Base-by-base conservation (phyloP, 2,888 invertebrate species). In the Allophyes oxyacanthae region DNA sequence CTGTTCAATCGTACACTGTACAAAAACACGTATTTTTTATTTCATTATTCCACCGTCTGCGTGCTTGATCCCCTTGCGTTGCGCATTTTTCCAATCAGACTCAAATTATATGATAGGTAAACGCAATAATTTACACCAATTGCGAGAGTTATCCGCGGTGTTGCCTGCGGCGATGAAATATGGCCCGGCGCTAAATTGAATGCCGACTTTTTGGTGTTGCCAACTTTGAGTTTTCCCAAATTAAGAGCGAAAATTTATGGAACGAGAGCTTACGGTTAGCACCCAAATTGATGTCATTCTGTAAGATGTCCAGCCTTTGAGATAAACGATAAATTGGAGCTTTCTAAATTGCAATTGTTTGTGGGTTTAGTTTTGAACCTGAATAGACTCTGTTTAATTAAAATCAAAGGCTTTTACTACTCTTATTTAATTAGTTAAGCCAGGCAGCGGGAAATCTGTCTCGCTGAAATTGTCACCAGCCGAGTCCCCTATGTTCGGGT, bases 141-240 rank as follows among this genome's bases (percentile, higher is more conserved):
- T 57, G 32, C 43, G 38, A 43, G 69, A 59, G 60, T 60, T 58
- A 72, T 57, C 58, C 62, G 34, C 57, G 55, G 61, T 75, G 71
- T 73, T 71, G 71, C 75, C 64, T 63, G 62, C 49, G 76, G 70
- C 72, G 42, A 45, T 65, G 53, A 73, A 73, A 75, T 75, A 77
- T 65, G 44, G 58, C 62, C 37, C 45, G 55, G 46, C 58, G 50
- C 37, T 58, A 73, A 77, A 77, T 77, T 77, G 75, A 77, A 73
- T 62, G 75, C 70, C 65, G 75, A 74, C 59, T 72, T 69, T 67
- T 75, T 48, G 65, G 74, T 74, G 71, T 62, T 74, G 54, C 60
- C 48, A 64, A 67, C 62, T 67, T 62, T 61, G 74, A 73, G 46
- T 60, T 64, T 65, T 53, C 56, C 34, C 53, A 65, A 75, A 75